Conservation (phyloP, 1,140 invertebrate genomes). For the Artemia franciscana region DNA sequence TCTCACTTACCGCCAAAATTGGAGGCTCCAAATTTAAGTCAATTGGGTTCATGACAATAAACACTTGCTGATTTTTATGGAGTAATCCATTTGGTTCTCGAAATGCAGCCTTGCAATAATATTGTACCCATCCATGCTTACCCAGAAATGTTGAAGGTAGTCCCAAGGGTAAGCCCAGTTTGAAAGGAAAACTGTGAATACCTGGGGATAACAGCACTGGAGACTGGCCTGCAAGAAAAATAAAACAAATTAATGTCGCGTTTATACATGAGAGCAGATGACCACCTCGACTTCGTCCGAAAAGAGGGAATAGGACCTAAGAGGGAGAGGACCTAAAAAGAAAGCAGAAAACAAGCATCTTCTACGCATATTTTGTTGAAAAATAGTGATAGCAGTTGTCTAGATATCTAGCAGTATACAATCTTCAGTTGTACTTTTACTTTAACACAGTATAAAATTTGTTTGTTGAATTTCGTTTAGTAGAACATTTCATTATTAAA, state of each 20-base stretch:
- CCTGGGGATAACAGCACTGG: constrained; percentile 67
- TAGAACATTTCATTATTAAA: too few relatives aligned
- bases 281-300: neutral
- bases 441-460: too few relatives aligned
- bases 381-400: too few relatives aligned
- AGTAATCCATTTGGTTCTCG: constrained; percentile 67
- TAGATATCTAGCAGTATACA: too few relatives aligned
- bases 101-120: constrained; percentile 73
- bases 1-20: constrained; percentile 47
- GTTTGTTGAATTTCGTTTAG: too few relatives aligned
- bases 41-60: constrained; percentile 88
- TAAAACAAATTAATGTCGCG: constrained; percentile 1
- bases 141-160: constrained; percentile 78
- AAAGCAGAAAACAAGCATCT: too few relatives aligned
- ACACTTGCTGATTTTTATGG: constrained; percentile 87
- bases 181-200: constrained; percentile 86
- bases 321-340: too few relatives aligned
- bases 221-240: constrained; percentile 23
- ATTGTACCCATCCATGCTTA: constrained; percentile 86
- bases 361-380: too few relatives aligned
- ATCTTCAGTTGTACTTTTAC: too few relatives aligned
- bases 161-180: constrained; percentile 64
- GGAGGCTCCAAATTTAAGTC: constrained; percentile 75
- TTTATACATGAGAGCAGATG: too few relatives aligned
- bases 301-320: too few relatives aligned